A percentile compares a stretch with the other conserved stretches of the same genome.
Evolutionary conservation across 2,888 invertebrate genomes (phyloP).

Genomic region (Cheilosia impressa): DNA sequence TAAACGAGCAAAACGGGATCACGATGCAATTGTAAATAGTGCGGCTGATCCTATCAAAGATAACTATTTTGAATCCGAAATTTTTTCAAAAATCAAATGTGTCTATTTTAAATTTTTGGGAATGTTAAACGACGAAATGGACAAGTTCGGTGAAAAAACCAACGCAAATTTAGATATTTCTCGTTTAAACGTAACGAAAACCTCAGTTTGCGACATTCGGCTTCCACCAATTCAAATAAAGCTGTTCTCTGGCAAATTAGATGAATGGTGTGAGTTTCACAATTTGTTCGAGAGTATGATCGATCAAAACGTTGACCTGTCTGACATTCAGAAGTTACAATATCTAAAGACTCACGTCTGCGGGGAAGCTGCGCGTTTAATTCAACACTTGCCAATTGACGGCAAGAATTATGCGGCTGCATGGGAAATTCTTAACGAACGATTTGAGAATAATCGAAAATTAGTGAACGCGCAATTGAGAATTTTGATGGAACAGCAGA

Average conservation of each 20-base stretch:
- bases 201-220: conserved; percentile 15
- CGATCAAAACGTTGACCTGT: not conserved
- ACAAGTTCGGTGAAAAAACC: not conserved
- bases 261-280: conserved; percentile 34
- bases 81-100: conserved; percentile 27
- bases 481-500: conserved; percentile 17
- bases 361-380: not conserved
- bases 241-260: conserved; percentile 17
- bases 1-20: conserved; percentile 33
- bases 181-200: conserved; percentile 9
- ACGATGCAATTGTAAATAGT: conserved; percentile 21
- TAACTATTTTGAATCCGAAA: conserved; percentile 16
- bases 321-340: conserved; percentile 16
- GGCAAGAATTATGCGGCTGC: conserved; percentile 18
- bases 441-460: conserved; percentile 18
- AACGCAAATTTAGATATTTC: conserved; percentile 1
- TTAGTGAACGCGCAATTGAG: conserved; percentile 23
- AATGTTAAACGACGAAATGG: conserved; percentile 3
- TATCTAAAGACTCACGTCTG: not conserved
- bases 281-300: conserved; percentile 3
- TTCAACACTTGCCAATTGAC: conserved; percentile 12
- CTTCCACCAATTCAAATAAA: conserved; percentile 14
- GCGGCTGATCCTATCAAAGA: conserved; percentile 15
- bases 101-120: conserved; percentile 15
- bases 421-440: conserved; percentile 11